Percentiles rank a stretch among this genome's conserved stretches.
phyloP scores from a whole-genome alignment of 2,113 vertebrate genomes.

The Pteronura brasiliensis region DNA sequence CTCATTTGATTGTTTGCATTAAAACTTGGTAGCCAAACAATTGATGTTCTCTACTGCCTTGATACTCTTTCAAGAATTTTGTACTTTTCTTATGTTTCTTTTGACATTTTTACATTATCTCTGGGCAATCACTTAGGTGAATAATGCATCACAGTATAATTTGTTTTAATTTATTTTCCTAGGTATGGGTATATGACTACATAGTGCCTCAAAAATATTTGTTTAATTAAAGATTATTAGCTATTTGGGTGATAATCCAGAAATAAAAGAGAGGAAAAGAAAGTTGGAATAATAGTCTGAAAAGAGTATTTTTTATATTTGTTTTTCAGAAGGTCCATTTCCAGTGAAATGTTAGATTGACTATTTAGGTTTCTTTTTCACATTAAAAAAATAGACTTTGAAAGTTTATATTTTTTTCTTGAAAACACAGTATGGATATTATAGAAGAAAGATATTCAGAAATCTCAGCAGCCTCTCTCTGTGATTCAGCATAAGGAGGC shows the following conservation, averaged over 20 bases:
- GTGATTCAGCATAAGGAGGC: neutral
- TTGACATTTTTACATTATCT: neutral
- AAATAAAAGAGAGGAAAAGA: neutral
- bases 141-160: neutral
- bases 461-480: neutral
- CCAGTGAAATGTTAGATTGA: neutral
- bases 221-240: neutral
- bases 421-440: neutral
- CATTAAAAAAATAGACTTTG: neutral
- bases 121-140: neutral
- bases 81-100: neutral
- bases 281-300: neutral
- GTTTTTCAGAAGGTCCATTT: neutral
- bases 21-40: neutral
- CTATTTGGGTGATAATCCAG: neutral
- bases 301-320: neutral
- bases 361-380: neutral
- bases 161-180: conserved; percentile 5
- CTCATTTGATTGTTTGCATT: neutral
- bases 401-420: neutral
- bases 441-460: neutral
- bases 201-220: neutral
- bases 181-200: neutral
- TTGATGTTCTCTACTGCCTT: neutral
- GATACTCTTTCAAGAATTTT: neutral